A percentile compares a stretch with the other conserved stretches of the same genome.
Conservation (phyloP, 2,888 invertebrate genomes). For the Bombyx huttoni region DNA sequence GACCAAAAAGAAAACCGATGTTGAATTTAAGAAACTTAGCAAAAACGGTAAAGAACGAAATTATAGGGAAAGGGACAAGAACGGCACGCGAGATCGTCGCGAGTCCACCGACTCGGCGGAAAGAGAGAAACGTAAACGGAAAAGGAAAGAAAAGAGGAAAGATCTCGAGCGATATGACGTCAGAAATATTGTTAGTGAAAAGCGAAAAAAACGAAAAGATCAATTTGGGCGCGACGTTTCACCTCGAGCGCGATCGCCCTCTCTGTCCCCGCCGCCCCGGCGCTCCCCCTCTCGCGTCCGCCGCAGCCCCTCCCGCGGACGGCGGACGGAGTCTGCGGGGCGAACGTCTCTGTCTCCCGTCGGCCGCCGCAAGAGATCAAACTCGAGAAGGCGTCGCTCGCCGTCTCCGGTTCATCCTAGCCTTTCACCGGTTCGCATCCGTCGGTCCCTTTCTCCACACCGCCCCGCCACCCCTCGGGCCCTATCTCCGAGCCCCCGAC, state of each 20-base stretch:
- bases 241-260: slow-evolving; percentile 16
- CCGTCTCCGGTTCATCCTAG: slow-evolving; percentile 1
- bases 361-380: slow-evolving; percentile 11
- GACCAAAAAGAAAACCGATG: slow-evolving; percentile 61
- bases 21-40: slow-evolving; percentile 84
- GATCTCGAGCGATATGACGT: slow-evolving; percentile 89
- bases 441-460: slow-evolving; percentile 18
- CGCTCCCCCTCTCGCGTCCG: slow-evolving; percentile 25
- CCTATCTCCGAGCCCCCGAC: slow-evolving; percentile 13
- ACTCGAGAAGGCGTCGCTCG: slow-evolving; percentile 17
- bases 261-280: slow-evolving; percentile 12
- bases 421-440: slow-evolving; percentile 4
- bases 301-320: slow-evolving; percentile 11
- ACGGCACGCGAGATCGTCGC: slow-evolving; percentile 21
- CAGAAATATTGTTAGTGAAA: slow-evolving; percentile 81
- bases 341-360: slow-evolving; percentile 9
- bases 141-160: slow-evolving; percentile 75
- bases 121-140: slow-evolving; percentile 41
- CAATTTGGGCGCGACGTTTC: slow-evolving; percentile 84
- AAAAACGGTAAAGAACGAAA: slow-evolving; percentile 75
- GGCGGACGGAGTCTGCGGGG: slow-evolving; percentile 18
- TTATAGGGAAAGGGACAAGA: slow-evolving; percentile 77
- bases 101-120: slow-evolving; percentile 19
- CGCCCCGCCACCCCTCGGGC: slow-evolving; percentile 8
- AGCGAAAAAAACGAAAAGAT: slow-evolving; percentile 78